Conservation (phyloP, 2,888 invertebrate genomes). For the Tetragonisca angustula region DNA sequence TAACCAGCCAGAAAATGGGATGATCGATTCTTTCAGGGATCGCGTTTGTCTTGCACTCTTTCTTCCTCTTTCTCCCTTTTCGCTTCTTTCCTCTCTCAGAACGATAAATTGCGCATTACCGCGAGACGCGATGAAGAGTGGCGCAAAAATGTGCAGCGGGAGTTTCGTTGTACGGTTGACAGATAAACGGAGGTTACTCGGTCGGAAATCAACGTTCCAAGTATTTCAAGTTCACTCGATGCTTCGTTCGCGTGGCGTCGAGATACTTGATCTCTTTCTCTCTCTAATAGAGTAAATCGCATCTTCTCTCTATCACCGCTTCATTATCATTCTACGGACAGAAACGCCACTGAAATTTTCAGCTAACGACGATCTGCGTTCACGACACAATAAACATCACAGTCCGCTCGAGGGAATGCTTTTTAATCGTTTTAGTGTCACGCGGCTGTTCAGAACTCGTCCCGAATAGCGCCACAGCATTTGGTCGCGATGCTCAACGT, state of each 20-base stretch:
- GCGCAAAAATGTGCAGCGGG: neutral
- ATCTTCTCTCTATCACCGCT: neutral
- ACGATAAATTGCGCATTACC: conserved; percentile 8
- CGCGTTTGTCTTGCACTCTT: neutral
- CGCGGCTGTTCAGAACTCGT: too few relatives aligned
- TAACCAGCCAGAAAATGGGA: conserved; percentile 63
- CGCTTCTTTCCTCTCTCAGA: neutral
- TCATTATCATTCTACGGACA: neutral
- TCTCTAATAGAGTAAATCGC: neutral
- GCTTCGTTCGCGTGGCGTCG: neutral
- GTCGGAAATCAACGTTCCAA: neutral
- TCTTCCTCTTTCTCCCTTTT: neutral
- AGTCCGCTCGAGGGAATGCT: neutral
- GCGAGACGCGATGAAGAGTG: neutral
- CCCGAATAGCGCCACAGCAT: too few relatives aligned
- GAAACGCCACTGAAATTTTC: neutral
- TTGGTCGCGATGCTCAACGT: too few relatives aligned
- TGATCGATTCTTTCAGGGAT: conserved; percentile 22
- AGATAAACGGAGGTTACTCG: neutral
- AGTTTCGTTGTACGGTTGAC: neutral
- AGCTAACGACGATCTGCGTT: neutral
- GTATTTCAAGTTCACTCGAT: neutral
- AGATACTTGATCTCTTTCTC: neutral
- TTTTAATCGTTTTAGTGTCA: too few relatives aligned
- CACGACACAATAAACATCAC: neutral